Percentiles rank a stretch among this genome's conserved stretches.
Conservation (phyloP, 2,888 invertebrate genomes). For the Yponomeuta cagnagella region DNA sequence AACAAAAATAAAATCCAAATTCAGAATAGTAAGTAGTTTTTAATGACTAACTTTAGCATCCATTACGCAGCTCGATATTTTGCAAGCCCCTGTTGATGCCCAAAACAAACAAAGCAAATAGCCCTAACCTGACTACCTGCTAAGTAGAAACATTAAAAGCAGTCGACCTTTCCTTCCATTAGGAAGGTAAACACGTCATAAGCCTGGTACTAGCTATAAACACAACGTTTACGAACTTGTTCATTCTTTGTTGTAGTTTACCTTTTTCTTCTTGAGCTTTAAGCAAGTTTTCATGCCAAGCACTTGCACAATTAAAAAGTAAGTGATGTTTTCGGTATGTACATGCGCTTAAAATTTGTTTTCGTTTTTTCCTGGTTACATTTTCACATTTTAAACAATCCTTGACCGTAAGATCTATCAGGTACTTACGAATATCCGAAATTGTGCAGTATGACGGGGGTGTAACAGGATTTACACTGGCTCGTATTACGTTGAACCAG, state of each 20-base stretch:
- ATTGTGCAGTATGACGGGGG: background rate
- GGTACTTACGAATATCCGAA: background rate
- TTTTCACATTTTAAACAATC: background rate
- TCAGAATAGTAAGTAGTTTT: too few species aligned
- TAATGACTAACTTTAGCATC: background rate
- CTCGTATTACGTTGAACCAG: conserved; percentile 9
- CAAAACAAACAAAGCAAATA: background rate
- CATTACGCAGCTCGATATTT: background rate
- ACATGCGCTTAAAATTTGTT: too few species aligned
- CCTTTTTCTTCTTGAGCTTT: background rate
- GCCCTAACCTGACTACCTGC: background rate
- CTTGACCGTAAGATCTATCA: background rate
- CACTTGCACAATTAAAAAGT: too few species aligned
- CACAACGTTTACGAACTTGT: background rate
- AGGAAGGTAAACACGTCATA: conserved; percentile 3
- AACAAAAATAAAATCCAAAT: too few species aligned
- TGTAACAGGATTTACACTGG: conserved; percentile 10
- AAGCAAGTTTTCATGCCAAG: too few species aligned
- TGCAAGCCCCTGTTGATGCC: background rate
- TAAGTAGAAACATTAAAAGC: conserved; percentile 4
- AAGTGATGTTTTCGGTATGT: background rate
- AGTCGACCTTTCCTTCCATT: conserved; percentile 7
- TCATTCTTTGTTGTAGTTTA: background rate
- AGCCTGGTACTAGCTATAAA: background rate
- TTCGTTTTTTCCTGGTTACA: too few species aligned